Base-by-base conservation (phyloP, 2,113 vertebrate genomes). In the Scomber japonicus region DNA sequence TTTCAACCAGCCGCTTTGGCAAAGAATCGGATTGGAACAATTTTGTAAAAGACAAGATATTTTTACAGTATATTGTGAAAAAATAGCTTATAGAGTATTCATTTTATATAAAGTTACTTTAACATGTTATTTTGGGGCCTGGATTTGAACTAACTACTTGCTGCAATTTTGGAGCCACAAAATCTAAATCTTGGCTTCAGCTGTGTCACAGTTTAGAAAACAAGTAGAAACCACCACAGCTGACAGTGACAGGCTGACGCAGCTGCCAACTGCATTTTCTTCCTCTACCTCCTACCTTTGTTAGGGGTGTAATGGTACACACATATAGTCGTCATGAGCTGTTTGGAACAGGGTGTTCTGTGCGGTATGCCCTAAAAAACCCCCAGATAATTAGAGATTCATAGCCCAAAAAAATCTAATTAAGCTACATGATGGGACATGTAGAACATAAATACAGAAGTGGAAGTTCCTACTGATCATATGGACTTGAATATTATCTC, bases 1-100 rank as follows among this genome's bases (percentile, higher is more conserved):
- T 24, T 57, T 71, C 51, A 17, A 79, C n/a, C 11, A 72, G 61
- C 49, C 44, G 67, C n/a, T 66, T 63, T 71, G 66, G 60, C 53
- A 44, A 50, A 2, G 1, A n/a, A 54, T 30, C 15, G 69, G 19
- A 83, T 40, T 44, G 35, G 24, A 14, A 57, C 7, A 11, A 24
- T 69, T 55, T 64, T 62, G 44, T 57, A 21, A 27, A 77, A 63
- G 21, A 66, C 24, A 67, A 21, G 21, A 50, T 35, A 31, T 45
- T 71, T 44, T 45, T 24, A 40, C 30, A 15, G n/a, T 12, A 49
- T 31, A 10, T 51, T 3, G 14, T 35, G 48, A 56, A 61, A 61
- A 56, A 27, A 21, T 51, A 61, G 27, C 17, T 16, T 44, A 65
- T 17, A 40, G 7, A 40, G 35, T 9, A 40, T 40, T 8, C 9